Base-by-base conservation (phyloP, 2,797 vertebrate genomes). In the Oreonectes daqikongensis region DNA sequence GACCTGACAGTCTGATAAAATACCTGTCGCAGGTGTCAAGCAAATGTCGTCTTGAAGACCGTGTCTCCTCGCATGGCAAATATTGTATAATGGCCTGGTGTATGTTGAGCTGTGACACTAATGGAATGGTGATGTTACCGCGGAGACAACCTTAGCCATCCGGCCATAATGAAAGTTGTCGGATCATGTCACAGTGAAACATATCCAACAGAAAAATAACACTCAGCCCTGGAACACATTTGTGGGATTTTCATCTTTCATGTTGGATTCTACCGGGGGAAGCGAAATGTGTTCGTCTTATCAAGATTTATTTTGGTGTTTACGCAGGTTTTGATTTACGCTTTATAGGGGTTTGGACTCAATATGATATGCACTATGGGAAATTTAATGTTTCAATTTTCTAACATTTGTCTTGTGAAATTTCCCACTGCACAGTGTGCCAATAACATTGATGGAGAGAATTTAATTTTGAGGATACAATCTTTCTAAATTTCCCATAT, bases 1-100 rank as follows among this genome's bases (percentile, higher is more conserved):
- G 17, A 64, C 69, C 76, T 71, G 77, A 68, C 82, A 72, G 70
- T 10, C 24, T 75, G 67, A 57, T 78, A 61, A 82, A 80, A 78
- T 53, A 82, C 57, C 78, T 80, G 80, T 84, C 78, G 64, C 12
- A 80, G 42, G 50, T 69, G 67, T 69, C 71, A 67, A 71, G 69
- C 14, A 46, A 46, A 74, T 26, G 38, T 55, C 26, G 44, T 44
- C 50, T 52, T 69, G n/a, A 72, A 69, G 42, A 75, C 75, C 44
- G 55, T n/a, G 9, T 68, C 50, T 28, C 53, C 44, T 22, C 2
- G 24, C 64, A 55, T 50, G n/a, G 40, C 38, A 76, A 38, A 69
- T 48, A 52, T 66, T 67, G 61, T 18, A 53, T 22, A 53, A 30
- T 61, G 52, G 40, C 28, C 22, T 26, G 1, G 48, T 66, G 52